Evolutionary conservation across 2,888 invertebrate genomes (phyloP).

Genomic region (Mythimna ferrago): DNA sequence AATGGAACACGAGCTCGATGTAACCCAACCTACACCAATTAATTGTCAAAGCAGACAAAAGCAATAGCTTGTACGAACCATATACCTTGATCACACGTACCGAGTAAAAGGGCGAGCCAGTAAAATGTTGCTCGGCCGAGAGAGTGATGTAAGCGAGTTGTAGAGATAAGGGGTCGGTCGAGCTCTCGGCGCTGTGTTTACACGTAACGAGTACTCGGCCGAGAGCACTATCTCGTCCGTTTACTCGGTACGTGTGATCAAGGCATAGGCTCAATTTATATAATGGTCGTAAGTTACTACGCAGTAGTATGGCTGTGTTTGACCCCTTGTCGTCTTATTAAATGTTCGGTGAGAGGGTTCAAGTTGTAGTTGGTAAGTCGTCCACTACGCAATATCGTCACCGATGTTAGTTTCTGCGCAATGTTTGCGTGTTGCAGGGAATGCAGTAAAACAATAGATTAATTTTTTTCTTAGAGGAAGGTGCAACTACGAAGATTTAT

Average conservation of each 20-base stretch:
- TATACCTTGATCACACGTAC: not conserved
- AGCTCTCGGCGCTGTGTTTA: too few relatives aligned
- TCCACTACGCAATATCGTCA: constrained; percentile 50
- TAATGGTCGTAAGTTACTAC: constrained; percentile 2
- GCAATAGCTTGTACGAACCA: constrained; percentile 49
- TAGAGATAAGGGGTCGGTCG: too few relatives aligned
- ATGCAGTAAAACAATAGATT: constrained; percentile 33
- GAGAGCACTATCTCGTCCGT: too few relatives aligned
- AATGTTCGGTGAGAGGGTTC: constrained; percentile 26
- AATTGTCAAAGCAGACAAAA: constrained; percentile 52
- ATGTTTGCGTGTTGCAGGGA: constrained; percentile 29
- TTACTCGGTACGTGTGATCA: too few relatives aligned
- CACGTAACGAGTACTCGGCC: too few relatives aligned
- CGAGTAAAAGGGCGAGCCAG: too few relatives aligned
- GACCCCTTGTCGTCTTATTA: constrained; percentile 24
- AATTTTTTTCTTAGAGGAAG: not conserved
- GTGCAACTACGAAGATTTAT: too few relatives aligned
- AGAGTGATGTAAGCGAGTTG: too few relatives aligned
- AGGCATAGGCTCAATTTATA: not conserved
- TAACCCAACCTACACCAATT: constrained; percentile 57
- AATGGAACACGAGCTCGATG: constrained; percentile 46
- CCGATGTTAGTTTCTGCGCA: constrained; percentile 54
- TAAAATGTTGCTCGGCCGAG: too few relatives aligned
- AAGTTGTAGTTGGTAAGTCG: constrained; percentile 23
- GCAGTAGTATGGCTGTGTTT: constrained; percentile 18